Evolutionary conservation across 1,140 invertebrate genomes (phyloP), one percentile per base, ranked within the genome.

Genomic region (Subanguina moxae): DNA sequence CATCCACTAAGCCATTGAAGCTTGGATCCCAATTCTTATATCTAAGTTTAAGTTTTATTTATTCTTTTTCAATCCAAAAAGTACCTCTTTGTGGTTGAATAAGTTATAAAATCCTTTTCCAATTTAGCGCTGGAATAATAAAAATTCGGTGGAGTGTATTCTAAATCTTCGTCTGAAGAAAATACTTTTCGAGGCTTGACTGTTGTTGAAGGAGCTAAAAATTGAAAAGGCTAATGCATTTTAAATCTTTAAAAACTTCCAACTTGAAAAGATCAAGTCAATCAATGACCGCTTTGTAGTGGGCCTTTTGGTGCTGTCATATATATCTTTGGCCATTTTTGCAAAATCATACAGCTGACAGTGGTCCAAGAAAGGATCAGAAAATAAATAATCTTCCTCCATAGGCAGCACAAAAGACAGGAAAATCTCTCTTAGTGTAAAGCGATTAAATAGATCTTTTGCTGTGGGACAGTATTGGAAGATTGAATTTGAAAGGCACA

Each of bases 111-210:
- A 52, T 52, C 58, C 15, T 76, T 76, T 77, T 46, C 30, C 57
- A 64, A 62, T 72, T 76, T 69, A 28, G 71, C 74, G 3, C 75
- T 77, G 17, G 73, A 76, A 43, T 73, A 73, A 67, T 64, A 71
- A 58, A 73, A 73, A 28, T 73, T 73, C 13, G 71, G 71, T 46
- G 71, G 71, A 7, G 74, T 73, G 67, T 73, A 75, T 19, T 28
- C 52, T n/a, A 73, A 67, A 63, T 73, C 71, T 32, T 73, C 71
- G 27, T 73, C 74, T 8, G 71, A 76, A 27, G 74, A 76, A 48
- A 73, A 73, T 19, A 73, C 25, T 17, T 28, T 38, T 62, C 46
- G 76, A 7, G 73, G 58, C 38, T n/a, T 61, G n/a, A 25, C 3
- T 25, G 58, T 61, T 28, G 58, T 8, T 3, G 58, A 8, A 7